Evolutionary conservation across 2,888 invertebrate genomes (phyloP), one percentile per base, ranked within the genome.

Genomic region (Amphiduros pacificus): DNA sequence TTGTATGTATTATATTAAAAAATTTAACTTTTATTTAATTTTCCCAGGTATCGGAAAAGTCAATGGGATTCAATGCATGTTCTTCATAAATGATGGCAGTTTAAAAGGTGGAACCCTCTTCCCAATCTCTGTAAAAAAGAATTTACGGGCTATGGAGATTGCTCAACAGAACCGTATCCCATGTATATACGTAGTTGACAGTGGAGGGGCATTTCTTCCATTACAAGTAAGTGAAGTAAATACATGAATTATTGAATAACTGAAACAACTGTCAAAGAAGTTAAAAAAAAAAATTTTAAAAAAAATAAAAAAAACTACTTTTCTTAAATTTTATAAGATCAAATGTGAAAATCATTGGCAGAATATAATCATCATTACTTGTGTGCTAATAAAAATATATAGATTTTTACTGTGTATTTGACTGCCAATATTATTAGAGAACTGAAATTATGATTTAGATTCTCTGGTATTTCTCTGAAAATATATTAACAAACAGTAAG

Each of bases 181-280:
- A 2, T 77, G 75, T 50, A 77, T 85, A 36, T 82, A 83, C 69
- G 70, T 85, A 17, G 82, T 85, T 2, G 85, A 85, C 68, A 82
- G 83, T 55, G 85, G 84, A 24, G 85, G 85, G 20, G 85, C 84
- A 2, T 85, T 83, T 70, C 77, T 85, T 20, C 85, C 85, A 17
- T 66, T 85, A 48, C 85, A 85, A 78, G 84, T 84, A 65, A 32
- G 5, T 55, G 26, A 50, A 56, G 49, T 17, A 27, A 48, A 36
- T 11, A 36, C 9, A 36, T 11, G 17, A 36, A 36, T 36, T 36
- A 36, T 11, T 36, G 36, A 17, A 36, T 9, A 5, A 4, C 5
- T 20, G 9, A 5, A 9, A 4, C 20, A 17, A 44, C 5, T 44
- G 5, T 11, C 44, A 11, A 17, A n/a, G n/a, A 9, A 44, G n/a